These are phyloP conservation scores for Connochaetes taurinus DNA, from an alignment of 2,113 vertebrate genomes.

Conservation along the genomic window DNA sequence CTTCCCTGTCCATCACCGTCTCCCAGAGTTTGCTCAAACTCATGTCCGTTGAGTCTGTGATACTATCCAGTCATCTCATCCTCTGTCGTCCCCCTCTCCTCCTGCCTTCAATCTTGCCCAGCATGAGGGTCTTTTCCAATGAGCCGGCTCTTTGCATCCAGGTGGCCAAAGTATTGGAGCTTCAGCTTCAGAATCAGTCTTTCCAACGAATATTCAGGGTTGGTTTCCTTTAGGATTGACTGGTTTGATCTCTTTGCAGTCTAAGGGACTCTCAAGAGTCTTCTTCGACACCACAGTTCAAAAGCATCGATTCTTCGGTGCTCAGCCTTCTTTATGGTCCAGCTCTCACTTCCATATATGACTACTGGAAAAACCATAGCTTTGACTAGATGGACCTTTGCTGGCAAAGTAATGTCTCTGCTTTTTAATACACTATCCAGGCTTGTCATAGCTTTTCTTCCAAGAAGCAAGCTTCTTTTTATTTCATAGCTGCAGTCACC, in stretches of 20 bases:
- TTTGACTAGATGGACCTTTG: not conserved
- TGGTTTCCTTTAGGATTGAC: not conserved
- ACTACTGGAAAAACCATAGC: not conserved
- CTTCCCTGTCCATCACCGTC: not conserved
- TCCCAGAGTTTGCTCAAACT: not conserved
- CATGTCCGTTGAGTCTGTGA: not conserved
- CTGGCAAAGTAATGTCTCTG: not conserved
- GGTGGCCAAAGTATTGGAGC: not conserved
- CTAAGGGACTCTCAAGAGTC: not conserved
- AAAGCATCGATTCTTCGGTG: fast-evolving
- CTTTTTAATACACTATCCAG: not conserved
- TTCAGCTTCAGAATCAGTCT: not conserved
- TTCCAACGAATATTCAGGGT: not conserved
- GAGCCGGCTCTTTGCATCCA: not conserved
- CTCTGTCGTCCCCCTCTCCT: not conserved
- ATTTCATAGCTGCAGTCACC: not conserved
- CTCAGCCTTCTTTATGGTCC: not conserved
- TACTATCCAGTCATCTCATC: not conserved
- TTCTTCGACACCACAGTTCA: not conserved
- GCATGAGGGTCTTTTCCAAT: not conserved
- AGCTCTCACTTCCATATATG: not conserved
- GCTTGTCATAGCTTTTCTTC: not conserved
- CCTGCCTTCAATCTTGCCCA: not conserved
- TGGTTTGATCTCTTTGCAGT: not conserved
- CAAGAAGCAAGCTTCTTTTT: not conserved